Evolutionary conservation across 1,140 invertebrate genomes (phyloP), one percentile per base, ranked within the genome.

Genomic region (Tenebrio molitor): DNA sequence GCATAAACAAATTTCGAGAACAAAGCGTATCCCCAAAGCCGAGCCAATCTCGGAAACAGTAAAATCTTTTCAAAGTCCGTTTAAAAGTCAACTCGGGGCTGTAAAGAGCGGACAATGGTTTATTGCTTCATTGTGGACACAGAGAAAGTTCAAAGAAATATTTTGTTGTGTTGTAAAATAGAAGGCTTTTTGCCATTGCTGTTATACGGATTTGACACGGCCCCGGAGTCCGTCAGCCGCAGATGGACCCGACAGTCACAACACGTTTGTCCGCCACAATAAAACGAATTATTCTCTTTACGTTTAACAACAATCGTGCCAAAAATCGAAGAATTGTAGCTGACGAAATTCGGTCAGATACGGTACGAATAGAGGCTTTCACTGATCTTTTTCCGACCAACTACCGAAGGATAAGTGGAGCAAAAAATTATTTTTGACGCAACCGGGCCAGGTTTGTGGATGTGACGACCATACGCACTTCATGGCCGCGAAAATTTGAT

Each of bases 1-100:
- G 63, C 53, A 64, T 71, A 63, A 71, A 71, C 69, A 71, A 63
- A 64, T 71, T 71, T 71, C 53, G 19, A 64, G 23, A 71, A 71
- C 69, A 71, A 71, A 63, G 50, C 15, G 29, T 15, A 34, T 6
- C 14, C 19, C 39, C 69, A 58, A 44, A 62, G 17, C 62, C 50
- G 6, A 41, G 36, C 50, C 41, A 70, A 71, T 71, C 42, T 71
- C 46, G 53, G 69, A 64, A 71, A 71, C 69, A 71, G 53, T 71
- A 71, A 71, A 71, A 63, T 71, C 69, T 63, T 71, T 71, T 71
- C 53, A 64, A 14, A 16, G 36, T 63, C 58, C 44, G 53, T 67
- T 63, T 72, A 33, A 72, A 72, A 72, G 63, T 72, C 63, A 72
- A 64, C 53, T 36, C 15, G 16, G 36, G 62, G 41, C 39, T 66